Evolutionary conservation across 2,113 vertebrate genomes (phyloP), one percentile per base, ranked within the genome.

Genomic region (Paramisgurnus dabryanus): DNA sequence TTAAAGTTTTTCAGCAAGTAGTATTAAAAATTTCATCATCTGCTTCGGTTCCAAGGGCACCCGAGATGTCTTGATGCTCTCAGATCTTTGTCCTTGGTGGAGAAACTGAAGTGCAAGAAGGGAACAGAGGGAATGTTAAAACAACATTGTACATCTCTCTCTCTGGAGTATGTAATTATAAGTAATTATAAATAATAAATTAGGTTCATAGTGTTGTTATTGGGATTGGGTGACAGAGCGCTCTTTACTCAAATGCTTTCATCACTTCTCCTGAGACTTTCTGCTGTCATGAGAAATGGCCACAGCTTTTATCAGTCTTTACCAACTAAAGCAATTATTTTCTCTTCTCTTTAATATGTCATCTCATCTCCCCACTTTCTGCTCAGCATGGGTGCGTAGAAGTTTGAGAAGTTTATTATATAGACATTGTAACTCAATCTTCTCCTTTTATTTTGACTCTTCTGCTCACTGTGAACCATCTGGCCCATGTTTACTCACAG

Each of bases 251-350:
- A 73, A 73, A 73, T 5, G 11, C 82, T 80, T 80, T 78, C 69
- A 78, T 83, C 74, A 58, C 63, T 50, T 41, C 79, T 81, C 70
- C 13, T 50, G 71, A 82, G 64, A 66, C 18, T 47, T 22, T 22
- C 13, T 58, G 45, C 68, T 84, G 80, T 75, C 82, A 81, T 72
- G 77, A 82, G 45, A 41, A 49, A 15, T 49, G 60, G 53, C 57
- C 45, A 67, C 50, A 17, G 58, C 81, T 81, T 76, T 83, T 76
- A 87, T 81, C 61, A 79, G 18, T 63, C 49, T 57, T 63, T 60
- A 45, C 41, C 7, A 12, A 5, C 45, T 57, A 17, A n/a, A n/a
- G n/a, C 17, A 18, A n/a, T 15, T 34, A n/a, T 17, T 34, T 27
- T 61, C 7, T 13, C 27, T 75, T 74, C 27, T 60, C 2, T 75